Conservation (phyloP, 2,888 invertebrate genomes). For the Hypomecis punctinalis region DNA sequence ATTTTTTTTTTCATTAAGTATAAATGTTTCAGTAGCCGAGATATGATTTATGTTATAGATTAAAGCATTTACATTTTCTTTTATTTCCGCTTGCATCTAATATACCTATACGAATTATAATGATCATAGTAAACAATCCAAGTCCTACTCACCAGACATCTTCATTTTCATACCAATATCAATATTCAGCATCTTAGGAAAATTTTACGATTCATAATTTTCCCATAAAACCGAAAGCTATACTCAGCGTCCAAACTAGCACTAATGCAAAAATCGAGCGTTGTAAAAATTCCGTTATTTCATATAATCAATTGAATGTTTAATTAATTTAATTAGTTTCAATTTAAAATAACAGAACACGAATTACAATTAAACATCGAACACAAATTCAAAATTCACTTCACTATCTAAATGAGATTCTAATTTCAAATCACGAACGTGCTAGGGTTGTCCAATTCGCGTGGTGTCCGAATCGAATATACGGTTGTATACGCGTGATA, state of each 20-base stretch:
- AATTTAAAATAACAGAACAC: background rate
- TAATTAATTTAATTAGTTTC: background rate
- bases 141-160: constrained; percentile 74
- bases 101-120: too few relatives aligned
- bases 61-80: too few relatives aligned
- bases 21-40: too few relatives aligned
- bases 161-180: constrained; percentile 72
- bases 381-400: constrained; percentile 20
- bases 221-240: constrained; percentile 1
- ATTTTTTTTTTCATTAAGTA: too few relatives aligned
- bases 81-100: too few relatives aligned
- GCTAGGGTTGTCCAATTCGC: constrained; percentile 14
- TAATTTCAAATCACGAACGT: constrained; percentile 16
- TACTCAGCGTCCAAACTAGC: background rate
- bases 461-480: constrained; percentile 49
- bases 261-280: background rate
- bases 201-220: constrained; percentile 35
- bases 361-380: background rate
- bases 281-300: background rate
- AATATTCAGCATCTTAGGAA: constrained; percentile 61
- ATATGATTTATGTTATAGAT: too few relatives aligned
- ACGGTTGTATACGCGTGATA: constrained; percentile 58
- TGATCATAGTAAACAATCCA: background rate
- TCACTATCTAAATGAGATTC: constrained; percentile 21
- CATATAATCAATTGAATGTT: background rate